Conservation (phyloP, 1,140 invertebrate genomes). For the Drosophila quadrilineata region DNA sequence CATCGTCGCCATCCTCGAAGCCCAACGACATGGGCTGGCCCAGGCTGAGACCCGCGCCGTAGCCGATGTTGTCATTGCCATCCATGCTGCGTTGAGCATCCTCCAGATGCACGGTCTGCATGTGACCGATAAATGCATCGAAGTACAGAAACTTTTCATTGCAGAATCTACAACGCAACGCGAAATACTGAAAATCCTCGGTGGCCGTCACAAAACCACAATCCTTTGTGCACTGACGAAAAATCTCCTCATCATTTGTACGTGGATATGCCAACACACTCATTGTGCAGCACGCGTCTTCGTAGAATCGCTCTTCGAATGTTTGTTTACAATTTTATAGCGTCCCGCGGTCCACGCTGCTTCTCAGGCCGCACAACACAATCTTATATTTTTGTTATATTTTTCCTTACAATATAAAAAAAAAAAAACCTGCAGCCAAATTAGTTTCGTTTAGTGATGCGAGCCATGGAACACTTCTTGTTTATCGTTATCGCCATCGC, state of each 20-base stretch:
- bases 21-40: constrained; percentile 43
- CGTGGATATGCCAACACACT: constrained; percentile 79
- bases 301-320: constrained; percentile 4
- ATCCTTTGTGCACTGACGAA: constrained; percentile 73
- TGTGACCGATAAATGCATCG: constrained; percentile 76
- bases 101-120: constrained; percentile 69
- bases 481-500: constrained; percentile 43
- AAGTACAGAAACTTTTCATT: constrained; percentile 76
- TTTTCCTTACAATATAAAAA: constrained; percentile 32
- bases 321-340: constrained; percentile 14
- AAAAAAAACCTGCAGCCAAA: constrained; percentile 49
- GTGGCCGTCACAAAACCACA: constrained; percentile 76
- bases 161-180: constrained; percentile 65
- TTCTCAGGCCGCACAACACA: constrained; percentile 23
- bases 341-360: constrained; percentile 28
- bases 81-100: constrained; percentile 27
- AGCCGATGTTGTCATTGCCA: constrained; percentile 2
- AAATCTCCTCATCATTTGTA: constrained; percentile 77
- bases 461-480: constrained; percentile 24
- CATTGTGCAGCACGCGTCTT: constrained; percentile 53
- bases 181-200: constrained; percentile 77
- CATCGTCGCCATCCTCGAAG: constrained; percentile 19
- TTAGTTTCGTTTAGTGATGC: constrained; percentile 51
- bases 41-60: constrained; percentile 14
- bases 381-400: constrained; percentile 23